Evolutionary conservation across 2,797 vertebrate genomes (phyloP).

Genomic region (Clarias laeviceps): DNA sequence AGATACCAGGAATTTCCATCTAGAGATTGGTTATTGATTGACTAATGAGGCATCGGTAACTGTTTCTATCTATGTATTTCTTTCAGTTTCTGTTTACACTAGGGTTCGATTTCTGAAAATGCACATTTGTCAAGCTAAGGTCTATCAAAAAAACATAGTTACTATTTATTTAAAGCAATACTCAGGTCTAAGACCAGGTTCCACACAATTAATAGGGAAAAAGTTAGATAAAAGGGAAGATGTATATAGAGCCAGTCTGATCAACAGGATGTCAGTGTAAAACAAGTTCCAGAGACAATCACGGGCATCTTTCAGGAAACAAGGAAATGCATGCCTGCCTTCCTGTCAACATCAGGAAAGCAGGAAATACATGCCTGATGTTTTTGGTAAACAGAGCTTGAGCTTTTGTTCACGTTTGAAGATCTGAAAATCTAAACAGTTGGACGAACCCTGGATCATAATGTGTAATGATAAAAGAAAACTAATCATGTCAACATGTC

Average conservation of each 20-base stretch:
- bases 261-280: slow-evolving; percentile 57
- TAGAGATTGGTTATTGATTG: neutral
- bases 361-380: slow-evolving; percentile 58
- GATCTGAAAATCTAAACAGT: neutral
- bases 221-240: neutral
- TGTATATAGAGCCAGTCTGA: slow-evolving; percentile 16
- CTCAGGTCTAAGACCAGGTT: neutral
- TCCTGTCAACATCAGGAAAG: slow-evolving; percentile 40
- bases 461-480: neutral
- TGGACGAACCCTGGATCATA: neutral
- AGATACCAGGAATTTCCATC: neutral
- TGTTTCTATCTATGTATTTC: neutral
- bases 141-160: slow-evolving; percentile 16
- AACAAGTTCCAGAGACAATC: slow-evolving; percentile 57
- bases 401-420: neutral
- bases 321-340: slow-evolving; percentile 56
- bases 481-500: neutral
- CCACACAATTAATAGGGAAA: neutral
- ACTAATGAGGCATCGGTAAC: neutral
- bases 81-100: neutral
- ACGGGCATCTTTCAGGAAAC: slow-evolving; percentile 54
- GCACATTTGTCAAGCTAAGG: neutral
- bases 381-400: slow-evolving; percentile 37
- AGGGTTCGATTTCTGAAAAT: neutral
- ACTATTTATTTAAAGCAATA: neutral